A percentile compares a stretch with the other conserved stretches of the same genome.
Evolutionary conservation across 1,140 invertebrate genomes (phyloP).

Genomic region (Temnothorax longispinosus): DNA sequence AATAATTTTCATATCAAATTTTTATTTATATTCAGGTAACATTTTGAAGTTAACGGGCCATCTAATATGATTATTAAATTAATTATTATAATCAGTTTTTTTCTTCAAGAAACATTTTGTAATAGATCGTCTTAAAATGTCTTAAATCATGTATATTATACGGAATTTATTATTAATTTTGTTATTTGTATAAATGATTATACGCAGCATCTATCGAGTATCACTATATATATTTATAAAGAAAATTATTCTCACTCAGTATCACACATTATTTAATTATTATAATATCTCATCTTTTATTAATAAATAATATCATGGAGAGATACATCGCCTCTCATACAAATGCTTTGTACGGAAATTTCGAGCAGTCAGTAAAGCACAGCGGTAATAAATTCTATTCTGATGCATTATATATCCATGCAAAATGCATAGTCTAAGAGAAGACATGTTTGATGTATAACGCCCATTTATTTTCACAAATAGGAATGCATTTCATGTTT

Average conservation of each 20-base stretch:
- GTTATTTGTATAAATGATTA: background rate
- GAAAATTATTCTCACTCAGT: background rate
- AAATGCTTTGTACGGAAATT: background rate
- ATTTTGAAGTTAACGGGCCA: background rate
- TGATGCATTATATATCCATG: background rate
- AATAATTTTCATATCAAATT: background rate
- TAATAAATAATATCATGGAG: background rate
- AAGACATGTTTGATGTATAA: background rate
- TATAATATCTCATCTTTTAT: background rate
- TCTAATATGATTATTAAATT: background rate
- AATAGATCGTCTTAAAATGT: background rate
- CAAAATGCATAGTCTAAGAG: conserved; percentile 32
- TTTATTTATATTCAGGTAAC: background rate
- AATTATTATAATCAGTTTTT: background rate
- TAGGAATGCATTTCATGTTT: background rate
- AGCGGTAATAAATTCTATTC: background rate
- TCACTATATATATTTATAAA: background rate
- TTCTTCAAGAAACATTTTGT: background rate
- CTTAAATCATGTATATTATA: background rate
- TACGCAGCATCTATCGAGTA: background rate
- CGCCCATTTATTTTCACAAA: background rate
- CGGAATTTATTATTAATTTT: background rate
- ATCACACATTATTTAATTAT: background rate
- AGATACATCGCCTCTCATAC: background rate
- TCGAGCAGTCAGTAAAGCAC: background rate